Evolutionary conservation across 1,140 invertebrate genomes (phyloP).

Genomic region (Leptinotarsa defecta): DNA sequence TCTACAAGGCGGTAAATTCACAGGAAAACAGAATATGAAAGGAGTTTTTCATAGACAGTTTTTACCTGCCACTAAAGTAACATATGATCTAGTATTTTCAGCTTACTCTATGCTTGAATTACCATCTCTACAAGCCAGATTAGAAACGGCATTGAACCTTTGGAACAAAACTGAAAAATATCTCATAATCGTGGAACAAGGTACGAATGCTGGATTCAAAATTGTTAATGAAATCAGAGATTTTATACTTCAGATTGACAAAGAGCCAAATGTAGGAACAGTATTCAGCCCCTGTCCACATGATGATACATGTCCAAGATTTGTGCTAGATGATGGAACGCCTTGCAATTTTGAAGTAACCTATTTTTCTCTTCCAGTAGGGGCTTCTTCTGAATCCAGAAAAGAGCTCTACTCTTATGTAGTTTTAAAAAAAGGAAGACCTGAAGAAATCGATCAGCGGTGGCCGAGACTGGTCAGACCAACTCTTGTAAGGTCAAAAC

Average conservation of each 20-base stretch:
- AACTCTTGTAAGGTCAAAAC: constrained; percentile 67
- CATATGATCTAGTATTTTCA: constrained; percentile 80
- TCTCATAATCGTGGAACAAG: constrained; percentile 83
- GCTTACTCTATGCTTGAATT: constrained; percentile 84
- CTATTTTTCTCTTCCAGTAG: constrained; percentile 65
- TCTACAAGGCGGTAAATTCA: constrained; percentile 66
- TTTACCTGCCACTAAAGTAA: constrained; percentile 69
- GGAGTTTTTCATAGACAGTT: constrained; percentile 80
- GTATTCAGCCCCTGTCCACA: constrained; percentile 86
- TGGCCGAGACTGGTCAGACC: constrained; percentile 82
- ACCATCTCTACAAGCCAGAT: constrained; percentile 65
- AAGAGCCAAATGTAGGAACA: constrained; percentile 59
- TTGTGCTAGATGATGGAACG: constrained; percentile 61
- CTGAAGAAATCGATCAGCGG: constrained; percentile 38
- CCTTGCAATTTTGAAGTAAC: constrained; percentile 79
- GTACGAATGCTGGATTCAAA: constrained; percentile 78
- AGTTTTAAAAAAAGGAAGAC: constrained; percentile 75
- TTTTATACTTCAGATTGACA: constrained; percentile 65
- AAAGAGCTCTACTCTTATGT: constrained; percentile 71
- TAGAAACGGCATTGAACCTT: constrained; percentile 74
- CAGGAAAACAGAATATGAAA: constrained; percentile 61
- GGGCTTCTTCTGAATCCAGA: constrained; percentile 51
- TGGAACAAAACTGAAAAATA: constrained; percentile 87
- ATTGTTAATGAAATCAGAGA: constrained; percentile 76
- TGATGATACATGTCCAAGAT: constrained; percentile 74